A percentile compares a stretch with the other conserved stretches of the same genome.
Evolutionary conservation across 1,140 invertebrate species (phyloP).

Genomic region (Drosophila tristis): DNA sequence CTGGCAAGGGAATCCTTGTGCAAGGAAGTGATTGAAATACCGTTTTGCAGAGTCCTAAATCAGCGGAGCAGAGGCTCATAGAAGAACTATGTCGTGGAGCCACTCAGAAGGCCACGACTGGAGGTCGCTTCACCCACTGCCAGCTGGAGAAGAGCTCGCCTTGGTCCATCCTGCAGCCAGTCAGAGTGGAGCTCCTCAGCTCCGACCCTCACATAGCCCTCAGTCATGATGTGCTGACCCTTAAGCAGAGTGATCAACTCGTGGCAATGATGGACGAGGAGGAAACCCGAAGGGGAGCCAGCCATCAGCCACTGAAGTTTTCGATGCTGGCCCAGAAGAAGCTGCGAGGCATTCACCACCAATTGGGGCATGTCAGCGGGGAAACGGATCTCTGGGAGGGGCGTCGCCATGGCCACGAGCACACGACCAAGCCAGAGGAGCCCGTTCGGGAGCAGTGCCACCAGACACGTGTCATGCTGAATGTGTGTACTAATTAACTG

Average conservation of each 20-base stretch:
- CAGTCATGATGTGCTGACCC: slow-evolving; percentile 92
- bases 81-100: slow-evolving; percentile 67
- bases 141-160: slow-evolving; percentile 85
- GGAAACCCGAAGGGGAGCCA: neutral
- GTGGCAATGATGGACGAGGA: slow-evolving; percentile 37
- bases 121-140: slow-evolving; percentile 43
- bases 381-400: slow-evolving; percentile 44
- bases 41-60: slow-evolving; percentile 29
- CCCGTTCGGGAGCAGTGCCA: slow-evolving; percentile 1
- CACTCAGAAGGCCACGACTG: slow-evolving; percentile 18
- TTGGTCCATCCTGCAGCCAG: slow-evolving; percentile 91
- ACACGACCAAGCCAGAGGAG: slow-evolving; percentile 36
- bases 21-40: neutral
- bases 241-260: slow-evolving; percentile 34
- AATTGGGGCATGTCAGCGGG: slow-evolving; percentile 24
- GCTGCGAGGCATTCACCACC: slow-evolving; percentile 20
- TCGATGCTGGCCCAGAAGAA: slow-evolving; percentile 39
- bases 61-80: slow-evolving; percentile 55
- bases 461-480: slow-evolving; percentile 64
- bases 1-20: neutral
- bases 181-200: slow-evolving; percentile 94
- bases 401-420: slow-evolving; percentile 67
- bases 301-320: slow-evolving; percentile 33
- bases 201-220: slow-evolving; percentile 93
- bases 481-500: slow-evolving; percentile 68